Percentiles rank a stretch among this genome's conserved stretches.
Evolutionary conservation across 2,797 vertebrate genomes (phyloP).

Genomic region (Crax fasciolata): DNA sequence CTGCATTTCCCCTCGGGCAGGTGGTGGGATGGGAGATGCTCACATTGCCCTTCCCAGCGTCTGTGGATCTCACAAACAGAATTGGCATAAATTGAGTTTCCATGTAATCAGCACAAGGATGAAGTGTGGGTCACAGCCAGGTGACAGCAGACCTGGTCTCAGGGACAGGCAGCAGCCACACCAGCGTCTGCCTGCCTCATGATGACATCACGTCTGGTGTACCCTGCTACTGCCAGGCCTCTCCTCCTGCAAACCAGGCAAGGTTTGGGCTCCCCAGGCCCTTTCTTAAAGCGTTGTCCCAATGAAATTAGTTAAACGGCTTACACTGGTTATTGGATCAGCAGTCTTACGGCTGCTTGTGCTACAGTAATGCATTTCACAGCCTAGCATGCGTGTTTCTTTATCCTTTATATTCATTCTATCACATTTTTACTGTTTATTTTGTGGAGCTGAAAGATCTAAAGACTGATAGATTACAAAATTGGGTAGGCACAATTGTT

Average conservation of each 20-base stretch:
- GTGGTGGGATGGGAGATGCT: background rate
- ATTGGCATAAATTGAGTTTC: background rate
- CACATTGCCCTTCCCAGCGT: rapidly evolving
- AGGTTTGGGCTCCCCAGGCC: background rate
- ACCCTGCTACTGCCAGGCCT: rapidly evolving
- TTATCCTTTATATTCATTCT: background rate
- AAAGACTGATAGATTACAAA: background rate
- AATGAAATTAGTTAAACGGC: background rate
- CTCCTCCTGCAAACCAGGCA: background rate
- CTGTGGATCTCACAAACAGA: background rate
- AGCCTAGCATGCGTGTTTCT: rapidly evolving
- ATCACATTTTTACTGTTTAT: background rate
- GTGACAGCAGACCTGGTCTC: rapidly evolving
- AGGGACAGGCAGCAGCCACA: background rate
- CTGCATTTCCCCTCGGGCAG: background rate
- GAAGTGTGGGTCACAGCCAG: rapidly evolving
- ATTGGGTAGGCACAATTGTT: background rate
- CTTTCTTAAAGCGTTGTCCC: background rate
- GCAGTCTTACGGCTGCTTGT: background rate
- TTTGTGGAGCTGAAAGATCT: background rate
- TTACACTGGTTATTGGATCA: background rate
- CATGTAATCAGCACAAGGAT: background rate
- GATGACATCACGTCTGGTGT: background rate
- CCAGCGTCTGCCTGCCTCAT: too few relatives aligned
- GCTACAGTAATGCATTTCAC: background rate